These are phyloP conservation scores for Palythoa heliodiscus DNA, from an alignment of 92 coral and sea anemone species.

Conservation along the genomic window DNA sequence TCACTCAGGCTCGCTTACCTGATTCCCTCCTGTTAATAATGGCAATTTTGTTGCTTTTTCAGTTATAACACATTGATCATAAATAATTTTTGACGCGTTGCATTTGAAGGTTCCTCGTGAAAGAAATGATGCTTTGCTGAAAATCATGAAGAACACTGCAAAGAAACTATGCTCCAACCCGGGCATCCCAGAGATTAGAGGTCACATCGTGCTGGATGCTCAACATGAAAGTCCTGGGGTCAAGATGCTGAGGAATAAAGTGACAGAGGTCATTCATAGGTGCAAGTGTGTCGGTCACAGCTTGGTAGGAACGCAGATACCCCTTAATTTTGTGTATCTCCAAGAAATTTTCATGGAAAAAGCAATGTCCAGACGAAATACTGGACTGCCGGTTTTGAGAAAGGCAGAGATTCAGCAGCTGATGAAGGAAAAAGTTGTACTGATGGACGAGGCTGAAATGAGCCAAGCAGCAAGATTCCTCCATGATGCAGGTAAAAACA, in stretches of 20 bases:
- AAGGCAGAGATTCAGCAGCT: conserved; percentile 59
- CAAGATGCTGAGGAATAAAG: conserved; percentile 65
- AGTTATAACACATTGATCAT: neutral
- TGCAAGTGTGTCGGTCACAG: conserved; percentile 84
- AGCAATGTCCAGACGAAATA: conserved; percentile 7
- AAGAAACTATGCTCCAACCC: conserved; percentile 68
- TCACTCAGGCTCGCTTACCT: neutral
- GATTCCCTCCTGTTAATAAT: too few species aligned
- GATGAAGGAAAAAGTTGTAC: conserved; percentile 68
- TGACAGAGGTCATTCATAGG: conserved; percentile 73
- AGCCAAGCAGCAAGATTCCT: conserved; percentile 90
- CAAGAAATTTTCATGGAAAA: conserved; percentile 63
- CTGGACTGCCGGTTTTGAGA: conserved; percentile 57
- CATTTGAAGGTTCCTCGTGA: conserved; percentile 32
- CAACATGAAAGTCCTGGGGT: conserved; percentile 74
- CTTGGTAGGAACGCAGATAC: conserved; percentile 77
- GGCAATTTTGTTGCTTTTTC: neutral
- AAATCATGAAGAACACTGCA: conserved; percentile 70
- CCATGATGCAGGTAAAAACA: conserved; percentile 76
- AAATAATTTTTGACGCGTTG: neutral
- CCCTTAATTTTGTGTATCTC: conserved; percentile 77
- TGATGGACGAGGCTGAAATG: conserved; percentile 74
- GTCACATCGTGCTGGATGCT: conserved; percentile 81
- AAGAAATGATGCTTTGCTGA: conserved; percentile 37
- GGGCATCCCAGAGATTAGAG: conserved; percentile 87